Evolutionary conservation across 2,797 vertebrate genomes (phyloP).

Genomic region (Cetoscarus ocellatus): DNA sequence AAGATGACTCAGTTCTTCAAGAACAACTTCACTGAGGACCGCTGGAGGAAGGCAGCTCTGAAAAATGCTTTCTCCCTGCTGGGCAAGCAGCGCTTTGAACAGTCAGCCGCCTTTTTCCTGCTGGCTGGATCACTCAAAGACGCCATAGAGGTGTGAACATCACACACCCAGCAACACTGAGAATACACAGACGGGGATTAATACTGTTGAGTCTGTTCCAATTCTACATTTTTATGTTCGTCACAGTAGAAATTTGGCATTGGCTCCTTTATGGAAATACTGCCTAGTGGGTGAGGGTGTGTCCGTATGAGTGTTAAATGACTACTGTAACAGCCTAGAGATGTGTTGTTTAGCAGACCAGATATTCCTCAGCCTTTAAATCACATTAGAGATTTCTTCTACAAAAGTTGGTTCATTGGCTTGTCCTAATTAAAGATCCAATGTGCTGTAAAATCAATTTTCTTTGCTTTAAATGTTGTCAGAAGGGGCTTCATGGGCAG

Average conservation of each 20-base stretch:
- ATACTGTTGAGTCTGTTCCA: conserved; percentile 25
- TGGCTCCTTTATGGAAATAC: conserved; percentile 27
- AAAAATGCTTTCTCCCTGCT: conserved; percentile 98
- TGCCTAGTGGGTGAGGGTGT: conserved; percentile 2
- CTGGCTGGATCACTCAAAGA: conserved; percentile 98
- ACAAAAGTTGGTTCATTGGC: too few species aligned
- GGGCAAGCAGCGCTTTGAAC: conserved; percentile 98
- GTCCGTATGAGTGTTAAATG: conserved; percentile 13
- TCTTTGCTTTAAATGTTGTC: too few species aligned
- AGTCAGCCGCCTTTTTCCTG: conserved; percentile 97
- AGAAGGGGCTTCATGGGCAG: too few species aligned
- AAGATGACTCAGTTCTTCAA: conserved; percentile 99
- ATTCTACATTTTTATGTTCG: conserved; percentile 24
- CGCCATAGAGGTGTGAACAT: conserved; percentile 92
- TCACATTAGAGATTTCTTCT: conserved; percentile 41
- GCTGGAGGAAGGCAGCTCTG: conserved; percentile 97
- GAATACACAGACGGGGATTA: conserved; percentile 12
- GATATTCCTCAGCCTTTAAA: conserved; percentile 49
- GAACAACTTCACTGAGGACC: conserved; percentile 97
- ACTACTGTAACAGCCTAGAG: conserved; percentile 15
- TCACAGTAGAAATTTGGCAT: conserved; percentile 21
- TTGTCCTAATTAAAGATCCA: too few species aligned
- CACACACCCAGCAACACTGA: conserved; percentile 13
- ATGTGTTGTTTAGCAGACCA: conserved; percentile 27
- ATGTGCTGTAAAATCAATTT: too few species aligned